Evolutionary conservation across 2,113 vertebrate species (phyloP).

Genomic region (Lepisosteus osseus): DNA sequence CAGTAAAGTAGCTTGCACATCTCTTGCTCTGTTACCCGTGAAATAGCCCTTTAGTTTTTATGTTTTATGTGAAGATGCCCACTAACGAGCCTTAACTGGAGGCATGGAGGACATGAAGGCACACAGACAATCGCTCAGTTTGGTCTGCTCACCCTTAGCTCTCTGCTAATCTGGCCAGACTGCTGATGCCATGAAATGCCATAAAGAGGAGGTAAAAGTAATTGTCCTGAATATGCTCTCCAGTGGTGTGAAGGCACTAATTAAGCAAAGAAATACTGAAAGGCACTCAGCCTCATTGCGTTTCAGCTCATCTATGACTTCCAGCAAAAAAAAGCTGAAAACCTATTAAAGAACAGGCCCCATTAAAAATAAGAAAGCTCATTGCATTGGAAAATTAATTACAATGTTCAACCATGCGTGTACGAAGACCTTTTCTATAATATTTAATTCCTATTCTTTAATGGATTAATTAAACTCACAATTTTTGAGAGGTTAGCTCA

Average conservation of each 20-base stretch:
- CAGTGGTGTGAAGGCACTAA: background rate
- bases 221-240: background rate
- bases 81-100: background rate
- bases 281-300: background rate
- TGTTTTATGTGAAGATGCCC: background rate
- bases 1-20: no score
- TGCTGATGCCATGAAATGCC: background rate
- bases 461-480: no score
- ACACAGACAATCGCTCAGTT: background rate
- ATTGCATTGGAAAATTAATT: no score
- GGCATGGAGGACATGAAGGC: background rate
- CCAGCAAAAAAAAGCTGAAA: background rate
- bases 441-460: no score
- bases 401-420: no score
- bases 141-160: background rate
- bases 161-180: background rate
- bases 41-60: no score
- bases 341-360: background rate
- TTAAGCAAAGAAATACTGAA: background rate
- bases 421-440: no score
- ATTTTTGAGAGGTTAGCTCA: no score
- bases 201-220: background rate
- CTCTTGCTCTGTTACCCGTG: no score
- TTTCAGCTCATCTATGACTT: background rate
- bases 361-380: no score